Evolutionary conservation across 2,113 vertebrate species (phyloP).

Genomic region (Bos javanicus): DNA sequence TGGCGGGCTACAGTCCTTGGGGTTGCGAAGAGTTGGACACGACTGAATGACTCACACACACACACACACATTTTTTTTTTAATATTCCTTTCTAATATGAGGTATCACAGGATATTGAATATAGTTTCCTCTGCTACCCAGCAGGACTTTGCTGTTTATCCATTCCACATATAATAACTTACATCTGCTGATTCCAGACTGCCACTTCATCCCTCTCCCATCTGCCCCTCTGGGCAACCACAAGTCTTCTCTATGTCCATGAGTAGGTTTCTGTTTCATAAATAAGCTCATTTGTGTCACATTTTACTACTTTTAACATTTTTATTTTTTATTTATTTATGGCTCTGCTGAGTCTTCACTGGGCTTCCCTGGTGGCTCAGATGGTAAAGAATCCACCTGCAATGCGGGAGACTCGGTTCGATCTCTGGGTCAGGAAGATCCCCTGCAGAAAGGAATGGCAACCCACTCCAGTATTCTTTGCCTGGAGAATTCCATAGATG

Average conservation of each 20-base stretch:
- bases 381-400: background rate
- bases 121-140: background rate
- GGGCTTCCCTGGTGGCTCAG: background rate
- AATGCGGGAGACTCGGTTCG: rapidly evolving
- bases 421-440: background rate
- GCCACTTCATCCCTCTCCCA: background rate
- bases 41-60: background rate
- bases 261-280: background rate
- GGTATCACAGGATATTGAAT: background rate
- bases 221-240: background rate
- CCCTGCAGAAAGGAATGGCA: background rate
- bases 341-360: background rate
- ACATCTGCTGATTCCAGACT: background rate
- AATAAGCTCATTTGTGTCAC: background rate
- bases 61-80: background rate
- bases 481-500: background rate
- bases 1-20: rapidly evolving
- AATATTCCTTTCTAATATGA: background rate
- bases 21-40: background rate
- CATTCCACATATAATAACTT: background rate
- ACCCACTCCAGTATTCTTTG: background rate
- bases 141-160: background rate
- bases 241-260: background rate
- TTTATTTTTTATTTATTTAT: background rate
- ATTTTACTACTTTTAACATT: background rate